These are phyloP conservation scores for Calephelis virginiensis DNA, from an alignment of 1,140 invertebrate species.

Conservation along the genomic window DNA sequence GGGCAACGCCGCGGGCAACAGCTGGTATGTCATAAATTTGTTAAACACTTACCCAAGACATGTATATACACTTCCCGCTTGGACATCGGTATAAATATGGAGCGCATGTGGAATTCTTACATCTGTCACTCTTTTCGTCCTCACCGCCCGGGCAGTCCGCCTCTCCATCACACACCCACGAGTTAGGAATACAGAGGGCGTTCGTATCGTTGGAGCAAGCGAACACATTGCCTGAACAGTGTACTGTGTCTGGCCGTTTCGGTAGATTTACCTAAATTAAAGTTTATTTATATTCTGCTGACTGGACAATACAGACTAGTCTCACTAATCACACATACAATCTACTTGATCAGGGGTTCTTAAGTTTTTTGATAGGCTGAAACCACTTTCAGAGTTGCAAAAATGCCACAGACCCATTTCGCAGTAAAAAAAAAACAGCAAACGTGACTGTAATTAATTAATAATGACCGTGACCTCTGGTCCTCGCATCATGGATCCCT, in stretches of 20 bases:
- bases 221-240: slow-evolving; percentile 76
- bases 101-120: slow-evolving; percentile 69
- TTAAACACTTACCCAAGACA: slow-evolving; percentile 58
- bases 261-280: slow-evolving; percentile 32
- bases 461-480: no score
- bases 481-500: no score
- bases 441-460: no score
- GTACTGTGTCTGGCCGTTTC: slow-evolving; percentile 45
- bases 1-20: no score
- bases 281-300: no score
- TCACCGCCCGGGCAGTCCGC: slow-evolving; percentile 84
- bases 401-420: no score
- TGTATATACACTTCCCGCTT: slow-evolving; percentile 81
- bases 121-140: slow-evolving; percentile 82
- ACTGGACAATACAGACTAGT: no score
- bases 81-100: slow-evolving; percentile 78
- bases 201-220: slow-evolving; percentile 74
- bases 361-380: no score
- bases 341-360: no score
- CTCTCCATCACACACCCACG: slow-evolving; percentile 87
- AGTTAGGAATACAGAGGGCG: slow-evolving; percentile 84
- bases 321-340: no score
- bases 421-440: no score
- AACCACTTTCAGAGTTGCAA: no score
- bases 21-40: slow-evolving; percentile 17